Evolutionary conservation across 2,888 invertebrate genomes (phyloP), one percentile per base, ranked within the genome.

Genomic region (Embidobia sp.): DNA sequence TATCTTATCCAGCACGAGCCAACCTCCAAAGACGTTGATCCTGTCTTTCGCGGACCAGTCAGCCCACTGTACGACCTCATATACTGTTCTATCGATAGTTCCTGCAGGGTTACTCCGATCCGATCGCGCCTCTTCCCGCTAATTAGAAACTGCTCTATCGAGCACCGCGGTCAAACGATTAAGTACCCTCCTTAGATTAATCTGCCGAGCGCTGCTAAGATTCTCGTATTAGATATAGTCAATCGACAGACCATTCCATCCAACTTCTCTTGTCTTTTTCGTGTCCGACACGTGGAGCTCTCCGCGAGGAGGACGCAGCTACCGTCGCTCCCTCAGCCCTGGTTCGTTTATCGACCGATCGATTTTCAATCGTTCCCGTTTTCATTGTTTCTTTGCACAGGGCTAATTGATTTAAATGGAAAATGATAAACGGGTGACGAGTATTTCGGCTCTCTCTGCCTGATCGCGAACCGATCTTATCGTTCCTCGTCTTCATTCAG

Each of bases 61-160:
- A 78, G 66, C 73, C 80, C 26, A 35, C 75, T 11, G 53, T 51
- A 69, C 69, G 79, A 76, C 48, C 77, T 69, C 70, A 48, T 76
- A 63, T 37, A 63, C 49, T 42, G 48, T 29, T 55, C 46, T 35
- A 35, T 19, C 42, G 64, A 51, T 61, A 42, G 29, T 29, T 48
- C 18, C 57, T 40, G 55, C 15, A 48, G 44, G 15, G 49, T 15
- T 46, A 29, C 81, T 75, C 80, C 80, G 82, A 83, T 83, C 73
- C 77, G 77, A 84, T 84, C 82, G 80, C 84, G 81, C 84, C 85
- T 81, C 79, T 81, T 61, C 82, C 79, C 80, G 83, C 85, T 86
- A 86, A 86, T 86, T 86, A 86, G 85, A 85, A 86, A 85, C 82
- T 64, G 84, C 83, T 85, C 80, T 83, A 83, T 82, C 82, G 83